phyloP scores from a whole-genome alignment of 2,113 vertebrate species.

The Epinephelus moara region DNA sequence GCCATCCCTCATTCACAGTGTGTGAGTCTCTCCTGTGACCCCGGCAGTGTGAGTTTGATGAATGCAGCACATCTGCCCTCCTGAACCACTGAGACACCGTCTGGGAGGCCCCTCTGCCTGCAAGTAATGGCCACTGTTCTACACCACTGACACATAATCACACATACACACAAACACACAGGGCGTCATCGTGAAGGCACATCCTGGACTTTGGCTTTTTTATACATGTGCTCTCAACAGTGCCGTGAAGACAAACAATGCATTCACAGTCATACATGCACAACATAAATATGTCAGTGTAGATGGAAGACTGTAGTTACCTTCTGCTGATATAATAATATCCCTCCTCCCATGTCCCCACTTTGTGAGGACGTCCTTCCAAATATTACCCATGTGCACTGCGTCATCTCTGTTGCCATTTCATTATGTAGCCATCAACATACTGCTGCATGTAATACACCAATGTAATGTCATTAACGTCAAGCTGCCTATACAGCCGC shows the following conservation, averaged over 20 bases:
- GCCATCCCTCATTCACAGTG: conserved; percentile 91
- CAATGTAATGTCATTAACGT: conserved; percentile 70
- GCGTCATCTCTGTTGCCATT: conserved; percentile 44
- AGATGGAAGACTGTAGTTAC: conserved; percentile 60
- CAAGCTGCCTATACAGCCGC: conserved; percentile 23
- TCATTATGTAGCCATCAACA: conserved; percentile 69
- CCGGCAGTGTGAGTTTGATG: conserved; percentile 89
- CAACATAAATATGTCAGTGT: conserved; percentile 56
- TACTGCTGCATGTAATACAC: conserved; percentile 60
- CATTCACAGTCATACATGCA: conserved; percentile 14
- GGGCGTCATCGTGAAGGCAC: not conserved
- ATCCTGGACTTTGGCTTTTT: conserved; percentile 23
- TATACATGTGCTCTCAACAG: conserved; percentile 23
- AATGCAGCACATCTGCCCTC: conserved; percentile 93
- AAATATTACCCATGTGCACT: conserved; percentile 42
- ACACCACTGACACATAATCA: conserved; percentile 79
- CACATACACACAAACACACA: conserved; percentile 47
- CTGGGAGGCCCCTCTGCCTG: conserved; percentile 86
- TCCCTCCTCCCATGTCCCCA: conserved; percentile 20
- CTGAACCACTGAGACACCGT: conserved; percentile 87
- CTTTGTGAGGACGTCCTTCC: conserved; percentile 61
- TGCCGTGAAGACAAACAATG: conserved; percentile 19
- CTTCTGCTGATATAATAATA: conserved; percentile 45
- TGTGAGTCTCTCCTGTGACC: conserved; percentile 88
- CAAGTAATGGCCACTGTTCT: conserved; percentile 90